These are phyloP conservation scores for Globicephala melas DNA, from an alignment of 2,113 vertebrate species.

Conservation along the genomic window DNA sequence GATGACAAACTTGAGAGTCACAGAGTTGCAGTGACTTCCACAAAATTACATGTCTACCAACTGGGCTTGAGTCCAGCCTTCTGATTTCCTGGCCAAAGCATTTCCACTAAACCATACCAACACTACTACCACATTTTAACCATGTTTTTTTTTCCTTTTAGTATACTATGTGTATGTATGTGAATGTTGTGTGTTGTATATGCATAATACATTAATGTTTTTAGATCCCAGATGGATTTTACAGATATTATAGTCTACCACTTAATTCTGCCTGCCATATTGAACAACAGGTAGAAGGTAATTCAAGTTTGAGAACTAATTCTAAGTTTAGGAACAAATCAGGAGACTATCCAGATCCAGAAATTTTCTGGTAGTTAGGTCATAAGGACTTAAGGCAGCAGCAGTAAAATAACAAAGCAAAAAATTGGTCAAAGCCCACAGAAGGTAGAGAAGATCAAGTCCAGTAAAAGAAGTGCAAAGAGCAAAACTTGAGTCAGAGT, in stretches of 20 bases:
- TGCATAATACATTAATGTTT: not conserved
- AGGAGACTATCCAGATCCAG: not conserved
- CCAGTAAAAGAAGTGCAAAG: not conserved
- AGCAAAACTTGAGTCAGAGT: not conserved
- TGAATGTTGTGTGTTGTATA: not conserved
- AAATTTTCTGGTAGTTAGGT: not conserved
- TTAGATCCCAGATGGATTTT: not conserved
- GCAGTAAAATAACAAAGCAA: not conserved
- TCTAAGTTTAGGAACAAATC: not conserved
- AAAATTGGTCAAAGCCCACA: not conserved
- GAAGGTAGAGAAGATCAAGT: not conserved
- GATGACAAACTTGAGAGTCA: not conserved
- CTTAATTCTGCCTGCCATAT: not conserved
- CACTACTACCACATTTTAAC: not conserved
- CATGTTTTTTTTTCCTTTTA: not conserved
- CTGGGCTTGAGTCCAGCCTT: not conserved
- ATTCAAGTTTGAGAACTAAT: not conserved
- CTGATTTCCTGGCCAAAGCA: not conserved
- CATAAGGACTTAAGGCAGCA: not conserved
- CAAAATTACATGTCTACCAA: not conserved
- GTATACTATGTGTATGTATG: not conserved
- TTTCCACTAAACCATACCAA: not conserved
- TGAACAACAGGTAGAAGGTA: not conserved
- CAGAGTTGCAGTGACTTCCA: not conserved
- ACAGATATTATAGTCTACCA: not conserved